Evolutionary conservation across 2,888 invertebrate species (phyloP).

Genomic region (Argyra leucocephala): DNA sequence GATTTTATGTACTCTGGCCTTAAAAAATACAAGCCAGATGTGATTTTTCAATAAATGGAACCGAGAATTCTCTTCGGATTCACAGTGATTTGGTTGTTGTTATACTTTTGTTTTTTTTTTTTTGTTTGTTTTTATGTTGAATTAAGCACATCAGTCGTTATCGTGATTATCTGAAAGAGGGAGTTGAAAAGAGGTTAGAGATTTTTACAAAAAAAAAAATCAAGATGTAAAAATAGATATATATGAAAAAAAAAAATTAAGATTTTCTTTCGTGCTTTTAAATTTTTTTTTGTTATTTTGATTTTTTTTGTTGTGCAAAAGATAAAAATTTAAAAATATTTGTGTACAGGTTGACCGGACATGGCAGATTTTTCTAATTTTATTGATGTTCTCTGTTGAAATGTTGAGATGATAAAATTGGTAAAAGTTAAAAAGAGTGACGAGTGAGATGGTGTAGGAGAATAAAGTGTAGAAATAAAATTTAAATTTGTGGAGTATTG

Average conservation of each 20-base stretch:
- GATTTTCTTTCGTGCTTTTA: not conserved
- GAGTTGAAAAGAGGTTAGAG: too few species aligned
- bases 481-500: too few species aligned
- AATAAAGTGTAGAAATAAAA: too few species aligned
- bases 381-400: not conserved
- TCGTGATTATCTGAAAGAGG: not conserved
- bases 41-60: not conserved
- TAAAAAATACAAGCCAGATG: not conserved
- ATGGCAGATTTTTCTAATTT: not conserved
- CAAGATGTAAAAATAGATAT: too few species aligned
- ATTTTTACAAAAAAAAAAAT: too few species aligned
- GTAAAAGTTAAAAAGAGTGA: too few species aligned
- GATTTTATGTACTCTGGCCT: not conserved
- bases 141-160: constrained; percentile 1
- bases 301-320: not conserved
- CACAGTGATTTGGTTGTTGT: not conserved
- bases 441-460: too few species aligned
- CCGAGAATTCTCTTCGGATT: not conserved
- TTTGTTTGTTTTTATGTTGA: not conserved
- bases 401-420: not conserved
- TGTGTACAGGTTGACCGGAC: not conserved
- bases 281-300: not conserved
- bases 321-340: not conserved
- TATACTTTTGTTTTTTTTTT: not conserved
- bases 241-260: not conserved